Evolutionary conservation across 1,140 invertebrate genomes (phyloP), one percentile per base, ranked within the genome.

Genomic region (Parapsyche elsis): DNA sequence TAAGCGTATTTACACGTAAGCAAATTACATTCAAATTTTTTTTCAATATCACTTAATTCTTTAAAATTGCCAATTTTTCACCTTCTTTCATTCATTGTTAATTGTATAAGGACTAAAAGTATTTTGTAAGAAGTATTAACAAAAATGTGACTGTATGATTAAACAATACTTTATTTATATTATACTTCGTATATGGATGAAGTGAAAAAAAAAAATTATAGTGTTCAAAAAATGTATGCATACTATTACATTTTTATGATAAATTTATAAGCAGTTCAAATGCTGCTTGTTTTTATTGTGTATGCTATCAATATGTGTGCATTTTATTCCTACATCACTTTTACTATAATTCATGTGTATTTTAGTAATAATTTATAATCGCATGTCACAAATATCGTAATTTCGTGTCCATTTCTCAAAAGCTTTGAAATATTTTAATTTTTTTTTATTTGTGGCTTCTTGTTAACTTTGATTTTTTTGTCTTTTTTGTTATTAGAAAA

Each of bases 71-170:
- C 57, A 61, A 61, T 9, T 61, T 61, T 61, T 53, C 49, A 53
- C 12, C 16, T 7, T 19, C 9, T 61, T 21, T 61, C 57, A 61
- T 61, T 21, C 7, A 61, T 61, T 16, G 57, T 16, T 61, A 61
- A 21, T 61, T 61, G 1, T 61, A 1, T 61, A 9, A 61, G 16
- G 16, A 19, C 2, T 19, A 19, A 21, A 21, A 19, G 57, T 61
- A 61, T 61, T 61, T 61, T 61, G 9, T 61, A 61, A 61, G 21
- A 19, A 19, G 57, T 61, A 61, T 61, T 61, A 61, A 19, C 16
- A 61, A 61, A 61, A 61, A 61, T 61, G 21, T 61, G 57, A 61
- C 57, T 61, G 57, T 61, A 61, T 19, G 57, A 21, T 61, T 19
- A 61, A 19, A 61, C 45, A 5, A 14, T 57, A 14, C 19, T n/a